Evolutionary conservation across 2,797 vertebrate genomes (phyloP), one percentile per base, ranked within the genome.

Genomic region (Vireo griseus): DNA sequence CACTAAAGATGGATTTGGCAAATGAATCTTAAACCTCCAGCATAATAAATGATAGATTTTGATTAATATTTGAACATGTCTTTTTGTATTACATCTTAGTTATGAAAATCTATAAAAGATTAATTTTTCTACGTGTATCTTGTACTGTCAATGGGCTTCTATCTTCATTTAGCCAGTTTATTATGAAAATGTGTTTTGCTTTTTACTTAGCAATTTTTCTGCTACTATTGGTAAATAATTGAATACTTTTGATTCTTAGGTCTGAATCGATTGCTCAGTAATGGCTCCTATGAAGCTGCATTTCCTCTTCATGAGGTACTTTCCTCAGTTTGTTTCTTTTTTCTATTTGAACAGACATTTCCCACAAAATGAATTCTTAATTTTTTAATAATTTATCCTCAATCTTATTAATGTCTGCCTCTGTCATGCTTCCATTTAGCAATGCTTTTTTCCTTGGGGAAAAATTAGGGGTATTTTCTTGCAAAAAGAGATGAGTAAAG

Each of bases 251-350:
- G 67, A 48, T 88, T 94, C 92, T 68, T 76, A 99, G 99, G 99
- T 92, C 96, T 99, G 84, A 99, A 99, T 98, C 99, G 98, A 94
- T 98, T 99, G 96, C 97, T 99, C 96, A 99, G 98, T 97, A 99
- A 99, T 94, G 98, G 97, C 96, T 99, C 99, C 68, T 99, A 99
- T 87, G 99, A 99, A 97, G 99, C 99, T 96, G 98, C 99, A 15
- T 99, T 99, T 96, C 99, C 99, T 91, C 98, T 99, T 94, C 99
- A 99, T 42, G 99, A 99, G 99, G 99, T 99, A 99, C 95, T 90
- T 89, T 89, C 48, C 48, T 78, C n/a, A 13, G 12, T 10, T 33
- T 24, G 10, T n/a, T n/a, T 45, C 37, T 58, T 17, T 37, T 51
- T 35, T 8, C 7, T 33, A 45, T 88, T 68, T 37, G 19, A 76